These are phyloP conservation scores for Potamilus streckersoni DNA, from an alignment of 1,140 invertebrate genomes.

Conservation along the genomic window DNA sequence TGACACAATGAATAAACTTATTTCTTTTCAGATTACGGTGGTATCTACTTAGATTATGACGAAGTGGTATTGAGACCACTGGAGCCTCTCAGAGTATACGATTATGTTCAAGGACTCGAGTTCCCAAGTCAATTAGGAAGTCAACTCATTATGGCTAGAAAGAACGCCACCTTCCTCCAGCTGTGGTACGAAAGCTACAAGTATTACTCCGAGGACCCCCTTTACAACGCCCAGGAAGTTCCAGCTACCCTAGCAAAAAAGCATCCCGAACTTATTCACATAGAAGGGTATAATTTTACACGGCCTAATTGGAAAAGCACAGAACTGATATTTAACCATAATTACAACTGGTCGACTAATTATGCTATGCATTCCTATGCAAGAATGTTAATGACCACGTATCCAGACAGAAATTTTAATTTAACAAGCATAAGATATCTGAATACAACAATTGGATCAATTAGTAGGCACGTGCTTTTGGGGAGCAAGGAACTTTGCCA, in stretches of 20 bases:
- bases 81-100: slow-evolving; percentile 23
- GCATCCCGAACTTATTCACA: slow-evolving; percentile 23
- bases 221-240: slow-evolving; percentile 15
- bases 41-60: slow-evolving; percentile 27
- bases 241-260: slow-evolving; percentile 21
- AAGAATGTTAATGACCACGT: slow-evolving; percentile 8
- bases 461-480: slow-evolving; percentile 20
- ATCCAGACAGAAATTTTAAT: slow-evolving; percentile 14
- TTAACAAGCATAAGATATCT: slow-evolving; percentile 15
- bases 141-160: slow-evolving; percentile 18
- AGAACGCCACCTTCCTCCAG: slow-evolving; percentile 26
- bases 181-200: slow-evolving; percentile 28
- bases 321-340: slow-evolving; percentile 12
- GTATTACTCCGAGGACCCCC: slow-evolving; percentile 8
- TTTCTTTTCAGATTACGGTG: slow-evolving; percentile 28
- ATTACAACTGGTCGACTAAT: slow-evolving; percentile 31
- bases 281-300: slow-evolving; percentile 27
- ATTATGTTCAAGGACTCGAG: slow-evolving; percentile 21
- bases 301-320: slow-evolving; percentile 11
- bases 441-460: slow-evolving; percentile 28
- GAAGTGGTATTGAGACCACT: slow-evolving; percentile 16
- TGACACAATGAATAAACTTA: not conserved
- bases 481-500: slow-evolving; percentile 27
- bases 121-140: slow-evolving; percentile 17
- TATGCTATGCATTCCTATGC: slow-evolving; percentile 32